A percentile compares a stretch with the other conserved stretches of the same genome.
Conservation (phyloP, 30 jellyfish, hydroid and myxozoan genomes). For the Calvadosia cruxmelitensis region DNA sequence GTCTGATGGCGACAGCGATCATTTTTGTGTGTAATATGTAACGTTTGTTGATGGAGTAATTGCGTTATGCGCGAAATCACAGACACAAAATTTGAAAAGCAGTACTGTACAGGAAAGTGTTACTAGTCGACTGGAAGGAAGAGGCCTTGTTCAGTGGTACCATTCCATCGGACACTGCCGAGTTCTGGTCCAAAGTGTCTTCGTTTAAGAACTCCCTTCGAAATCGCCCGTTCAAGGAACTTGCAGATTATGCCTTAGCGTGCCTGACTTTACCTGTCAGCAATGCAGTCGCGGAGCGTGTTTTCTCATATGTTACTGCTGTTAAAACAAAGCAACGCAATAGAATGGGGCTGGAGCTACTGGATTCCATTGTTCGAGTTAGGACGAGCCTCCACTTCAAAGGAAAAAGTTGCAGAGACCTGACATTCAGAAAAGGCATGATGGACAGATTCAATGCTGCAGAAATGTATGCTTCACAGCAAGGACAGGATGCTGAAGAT, state of each 20-base stretch:
- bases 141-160: conserved; percentile 12
- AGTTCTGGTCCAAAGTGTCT: conserved; percentile 25
- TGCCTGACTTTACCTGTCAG: conserved; percentile 34
- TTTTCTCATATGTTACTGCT: conserved; percentile 24
- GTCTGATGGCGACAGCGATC: too few species aligned
- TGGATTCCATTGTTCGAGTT: conserved; percentile 25
- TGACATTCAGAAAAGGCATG: too few species aligned
- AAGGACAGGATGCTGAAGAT: too few species aligned
- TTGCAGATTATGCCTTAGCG: conserved; percentile 25
- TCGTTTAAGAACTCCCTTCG: conserved; percentile 3
- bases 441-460: too few species aligned
- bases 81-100: too few species aligned
- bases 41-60: too few species aligned
- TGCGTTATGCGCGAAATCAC: too few species aligned
- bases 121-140: not conserved
- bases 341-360: conserved; percentile 35
- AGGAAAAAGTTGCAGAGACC: too few species aligned
- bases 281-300: conserved; percentile 40
- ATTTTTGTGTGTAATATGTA: too few species aligned
- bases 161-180: conserved; percentile 21
- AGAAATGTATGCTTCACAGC: too few species aligned
- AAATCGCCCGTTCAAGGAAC: conserved; percentile 12
- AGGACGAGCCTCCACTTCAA: conserved; percentile 9
- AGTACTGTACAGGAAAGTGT: not conserved
- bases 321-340: conserved; percentile 33